Evolutionary conservation across 2,113 vertebrate species (phyloP).

Genomic region (Chiloscyllium plagiosum): DNA sequence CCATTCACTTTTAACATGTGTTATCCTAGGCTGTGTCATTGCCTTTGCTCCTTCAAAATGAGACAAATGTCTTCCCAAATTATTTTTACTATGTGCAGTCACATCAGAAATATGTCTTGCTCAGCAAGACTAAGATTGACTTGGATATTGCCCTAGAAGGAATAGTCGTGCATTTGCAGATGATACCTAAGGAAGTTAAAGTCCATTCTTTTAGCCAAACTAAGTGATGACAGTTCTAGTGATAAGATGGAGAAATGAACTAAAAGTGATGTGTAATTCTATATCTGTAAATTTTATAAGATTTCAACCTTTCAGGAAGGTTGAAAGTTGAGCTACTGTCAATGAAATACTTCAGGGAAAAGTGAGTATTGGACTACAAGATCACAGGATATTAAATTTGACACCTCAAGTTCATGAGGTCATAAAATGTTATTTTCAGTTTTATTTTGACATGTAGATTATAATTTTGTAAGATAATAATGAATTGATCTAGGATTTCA

Average conservation of each 20-base stretch:
- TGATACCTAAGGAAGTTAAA: not conserved
- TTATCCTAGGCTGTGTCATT: not conserved
- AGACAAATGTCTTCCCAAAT: not conserved
- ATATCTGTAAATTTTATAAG: too few relatives aligned
- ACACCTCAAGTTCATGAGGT: too few relatives aligned
- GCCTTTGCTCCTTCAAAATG: not conserved
- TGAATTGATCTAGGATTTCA: not conserved
- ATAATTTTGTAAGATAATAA: not conserved
- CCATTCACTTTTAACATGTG: not conserved
- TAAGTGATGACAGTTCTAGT: not conserved
- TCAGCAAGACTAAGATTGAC: not conserved
- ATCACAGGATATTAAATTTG: too few relatives aligned
- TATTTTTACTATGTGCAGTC: not conserved
- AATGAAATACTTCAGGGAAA: too few relatives aligned
- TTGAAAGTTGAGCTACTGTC: too few relatives aligned
- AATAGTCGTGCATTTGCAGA: not conserved
- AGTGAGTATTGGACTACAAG: too few relatives aligned
- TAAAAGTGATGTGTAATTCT: too few relatives aligned
- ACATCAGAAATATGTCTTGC: not conserved
- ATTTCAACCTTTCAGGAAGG: too few relatives aligned
- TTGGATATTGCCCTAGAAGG: not conserved
- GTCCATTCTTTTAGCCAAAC: not conserved
- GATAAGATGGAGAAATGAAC: not conserved
- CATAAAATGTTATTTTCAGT: too few relatives aligned
- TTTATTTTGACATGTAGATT: not conserved